Base-by-base conservation (phyloP, 1,140 invertebrate species). In the Sogatella furcifera region DNA sequence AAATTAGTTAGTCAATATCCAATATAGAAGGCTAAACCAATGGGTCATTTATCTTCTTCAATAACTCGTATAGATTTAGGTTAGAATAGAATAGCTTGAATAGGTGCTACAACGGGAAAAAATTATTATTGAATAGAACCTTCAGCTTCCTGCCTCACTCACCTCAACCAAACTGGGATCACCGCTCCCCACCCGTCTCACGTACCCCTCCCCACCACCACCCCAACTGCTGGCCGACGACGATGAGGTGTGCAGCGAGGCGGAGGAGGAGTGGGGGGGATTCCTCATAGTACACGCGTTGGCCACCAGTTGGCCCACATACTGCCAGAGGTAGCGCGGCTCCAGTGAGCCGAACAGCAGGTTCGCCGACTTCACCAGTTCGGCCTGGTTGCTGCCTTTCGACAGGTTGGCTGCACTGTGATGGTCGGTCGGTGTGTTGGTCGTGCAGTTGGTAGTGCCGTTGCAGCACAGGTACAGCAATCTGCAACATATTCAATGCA, bases 301-400 rank as follows among this genome's bases (percentile, higher is more conserved):
- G 54, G 82, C 77, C 70, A 88, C 90, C 57, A 87, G 73, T 49
- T 80, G 78, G 2, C 84, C 86, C 60, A 89, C 81, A 70, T 89
- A 92, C 62, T 84, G 81, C 92, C 92, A 95, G 52, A 95, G 84
- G 69, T 91, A 95, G 52, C 84, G 84, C 1, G 88, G 84, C 68
- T 95, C 90, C 53, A 95, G 77, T 1, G 89, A 88, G 31, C 86
- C 85, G 69, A 96, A 90, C 15, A 96, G 71, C 22, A 94, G 74
- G 73, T 93, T 95, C 0, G 89, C 90, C 13, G 87, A 90, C 75
- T 93, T 93, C 5, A 88, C 75, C 5, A 93, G 77, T 69, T 86
- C 82, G 22, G 52, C 24, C n/a, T n/a, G n/a, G 8, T 46, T 76
- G 62, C 57, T 67, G 38, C 68, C 34, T 62, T 63, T 63, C 52